These are phyloP conservation scores for Calameuta filiformis DNA, from an alignment of 2,888 invertebrate species.

Conservation along the genomic window DNA sequence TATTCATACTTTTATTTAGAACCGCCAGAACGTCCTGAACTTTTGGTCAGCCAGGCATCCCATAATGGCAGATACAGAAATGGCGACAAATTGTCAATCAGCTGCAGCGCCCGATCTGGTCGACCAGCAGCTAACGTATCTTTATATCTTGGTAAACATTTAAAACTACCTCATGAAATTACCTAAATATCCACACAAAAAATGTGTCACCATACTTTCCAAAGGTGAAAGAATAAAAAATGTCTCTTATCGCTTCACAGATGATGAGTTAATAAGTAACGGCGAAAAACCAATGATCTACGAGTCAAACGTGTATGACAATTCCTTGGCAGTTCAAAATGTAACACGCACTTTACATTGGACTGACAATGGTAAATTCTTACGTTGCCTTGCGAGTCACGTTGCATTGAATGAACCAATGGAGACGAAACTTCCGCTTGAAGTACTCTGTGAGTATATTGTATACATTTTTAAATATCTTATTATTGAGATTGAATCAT, in stretches of 20 bases:
- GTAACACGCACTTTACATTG: conserved; percentile 73
- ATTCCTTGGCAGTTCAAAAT: conserved; percentile 75
- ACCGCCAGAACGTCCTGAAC: conserved; percentile 66
- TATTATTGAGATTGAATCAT: background rate
- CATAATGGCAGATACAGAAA: conserved; percentile 69
- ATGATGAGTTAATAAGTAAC: conserved; percentile 72
- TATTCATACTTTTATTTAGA: conserved; percentile 55
- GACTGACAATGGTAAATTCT: conserved; percentile 74
- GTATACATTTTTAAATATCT: background rate
- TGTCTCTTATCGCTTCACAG: conserved; percentile 58
- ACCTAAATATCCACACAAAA: background rate
- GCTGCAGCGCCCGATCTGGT: conserved; percentile 77
- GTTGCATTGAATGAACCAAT: conserved; percentile 68
- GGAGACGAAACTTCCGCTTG: conserved; percentile 65
- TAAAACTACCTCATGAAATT: background rate
- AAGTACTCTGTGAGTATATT: conserved; percentile 72
- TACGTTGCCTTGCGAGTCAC: conserved; percentile 78
- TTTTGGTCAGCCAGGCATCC: conserved; percentile 65
- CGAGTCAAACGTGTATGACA: conserved; percentile 69
- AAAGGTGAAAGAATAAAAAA: background rate
- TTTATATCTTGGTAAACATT: conserved; percentile 75
- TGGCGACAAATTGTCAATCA: conserved; percentile 73
- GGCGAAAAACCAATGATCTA: conserved; percentile 71
- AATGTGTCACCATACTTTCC: background rate
- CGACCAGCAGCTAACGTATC: conserved; percentile 81